Base-by-base conservation (phyloP, 30 jellyfish, hydroid and myxozoan species). In the Sanderia malayensis region DNA sequence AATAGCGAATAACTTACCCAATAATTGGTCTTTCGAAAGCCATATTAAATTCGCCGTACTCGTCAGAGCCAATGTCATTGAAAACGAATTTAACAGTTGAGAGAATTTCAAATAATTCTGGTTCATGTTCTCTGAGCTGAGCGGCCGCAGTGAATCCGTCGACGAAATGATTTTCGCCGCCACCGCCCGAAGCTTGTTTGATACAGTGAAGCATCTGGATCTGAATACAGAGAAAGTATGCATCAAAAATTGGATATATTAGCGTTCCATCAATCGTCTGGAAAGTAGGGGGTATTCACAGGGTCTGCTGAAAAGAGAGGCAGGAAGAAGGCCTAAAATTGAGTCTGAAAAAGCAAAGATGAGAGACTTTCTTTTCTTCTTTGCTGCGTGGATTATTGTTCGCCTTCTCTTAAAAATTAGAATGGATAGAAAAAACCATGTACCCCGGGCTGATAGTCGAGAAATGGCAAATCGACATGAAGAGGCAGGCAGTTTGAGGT, bases 371-470 rank as follows among this genome's bases (percentile, higher is more conserved):
- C 11, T 15, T 15, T 15, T 15, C 55, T 6, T 6, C 55, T 6
- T 15, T 15, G 11, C 55, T 15, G 55, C 15, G 55, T 41, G 55
- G 55, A 6, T 15, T 6, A 41, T 15, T 15, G 11, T 41, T n/a
- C n/a, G n/a, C n/a, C n/a, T n/a, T n/a, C n/a, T n/a, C n/a, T n/a
- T n/a, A n/a, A n/a, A n/a, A n/a, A n/a, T n/a, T n/a, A n/a, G n/a
- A n/a, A 41, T 41, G 15, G 11, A 6, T 8, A 41, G 55, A 41
- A 41, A 49, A 9, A 49, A 15, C 8, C 18, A 67, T 88, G 25
- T 37, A 86, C 96, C 84, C 92, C 96, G 70, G 96, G 96, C 57
- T 86, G 96, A 64, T 69, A 70, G 22, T 49, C 70, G 46, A 68
- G 70, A 33, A 34, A 86, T 2, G 96, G 96, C 69, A 86, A 69